Evolutionary conservation across 64 coral and sea anemone genomes (phyloP), one percentile per base, ranked within the genome.

Genomic region (Exaiptasia diaphana): DNA sequence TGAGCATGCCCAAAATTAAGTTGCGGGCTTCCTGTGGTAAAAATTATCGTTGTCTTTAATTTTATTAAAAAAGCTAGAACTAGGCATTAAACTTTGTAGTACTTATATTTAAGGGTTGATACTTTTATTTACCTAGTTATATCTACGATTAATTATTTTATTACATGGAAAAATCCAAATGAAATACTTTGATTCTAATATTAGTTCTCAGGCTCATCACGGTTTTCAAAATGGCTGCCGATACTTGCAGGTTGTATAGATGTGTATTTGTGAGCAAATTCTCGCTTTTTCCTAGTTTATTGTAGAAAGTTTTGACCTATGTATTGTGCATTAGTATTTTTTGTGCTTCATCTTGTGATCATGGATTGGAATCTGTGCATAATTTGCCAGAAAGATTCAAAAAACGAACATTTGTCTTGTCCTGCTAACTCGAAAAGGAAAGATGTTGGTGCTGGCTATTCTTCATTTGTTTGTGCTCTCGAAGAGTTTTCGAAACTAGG

Each of bases 311-410:
- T n/a, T n/a, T n/a, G n/a, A n/a, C n/a, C n/a, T n/a, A n/a, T n/a
- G n/a, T n/a, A n/a, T n/a, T n/a, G n/a, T n/a, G n/a, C n/a, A n/a
- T n/a, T n/a, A n/a, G n/a, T n/a, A n/a, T n/a, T n/a, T n/a, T n/a
- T n/a, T n/a, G n/a, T n/a, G n/a, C n/a, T 60, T 60, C 25, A 28
- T 60, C 56, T 60, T 60, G 5, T 62, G 34, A 62, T 12, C 10
- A 62, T 62, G 48, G 81, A 84, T 41, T 84, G 67, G 81, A 15
- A 9, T 21, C 49, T 24, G 37, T 86, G 83, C 50, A 65, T 86
- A 35, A 73, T 86, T 17, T 86, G 70, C 65, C 70, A 86, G 35
- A 67, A 86, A 65, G n/a, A n/a, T n/a, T 6, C 38, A 35, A 76
- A 23, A 4, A 11, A 5, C 39, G 71, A 76, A 60, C 4, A 18